These are phyloP conservation scores for Scelioninae gen. 1 DNA, from an alignment of 2,888 invertebrate genomes.

Conservation along the genomic window DNA sequence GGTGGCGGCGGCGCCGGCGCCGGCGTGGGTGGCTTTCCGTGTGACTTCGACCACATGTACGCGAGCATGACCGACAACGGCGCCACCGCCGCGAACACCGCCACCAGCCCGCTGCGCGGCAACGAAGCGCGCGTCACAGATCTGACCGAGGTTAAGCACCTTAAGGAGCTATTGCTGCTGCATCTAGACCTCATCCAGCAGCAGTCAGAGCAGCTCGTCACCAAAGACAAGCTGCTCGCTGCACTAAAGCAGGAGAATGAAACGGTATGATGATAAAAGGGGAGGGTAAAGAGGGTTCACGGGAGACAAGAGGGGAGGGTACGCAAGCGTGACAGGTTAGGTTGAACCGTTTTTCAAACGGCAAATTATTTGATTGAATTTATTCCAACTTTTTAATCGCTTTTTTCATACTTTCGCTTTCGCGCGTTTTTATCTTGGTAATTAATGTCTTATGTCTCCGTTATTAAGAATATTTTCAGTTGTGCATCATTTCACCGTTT, in stretches of 20 bases:
- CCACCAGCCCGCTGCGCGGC: slow-evolving; percentile 80
- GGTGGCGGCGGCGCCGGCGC: slow-evolving; percentile 70
- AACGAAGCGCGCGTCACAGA: slow-evolving; percentile 82
- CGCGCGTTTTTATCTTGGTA: too few relatives aligned
- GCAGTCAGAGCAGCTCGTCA: slow-evolving; percentile 92
- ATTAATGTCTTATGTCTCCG: too few relatives aligned
- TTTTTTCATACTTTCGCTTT: too few relatives aligned
- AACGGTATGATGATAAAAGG: slow-evolving; percentile 85
- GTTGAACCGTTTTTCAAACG: too few relatives aligned
- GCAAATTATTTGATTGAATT: too few relatives aligned
- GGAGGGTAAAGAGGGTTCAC: neutral
- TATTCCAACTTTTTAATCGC: too few relatives aligned
- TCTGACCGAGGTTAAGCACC: slow-evolving; percentile 87
- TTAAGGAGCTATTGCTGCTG: slow-evolving; percentile 91
- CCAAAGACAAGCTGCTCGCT: slow-evolving; percentile 91
- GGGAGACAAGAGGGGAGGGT: too few relatives aligned
- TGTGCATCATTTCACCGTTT: too few relatives aligned
- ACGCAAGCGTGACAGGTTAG: slow-evolving; percentile 11
- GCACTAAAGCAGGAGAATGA: slow-evolving; percentile 91
- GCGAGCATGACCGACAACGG: slow-evolving; percentile 86
- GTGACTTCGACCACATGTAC: slow-evolving; percentile 90
- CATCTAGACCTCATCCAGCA: slow-evolving; percentile 95
- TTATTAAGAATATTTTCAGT: too few relatives aligned
- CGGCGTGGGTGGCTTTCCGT: slow-evolving; percentile 86
- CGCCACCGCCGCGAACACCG: slow-evolving; percentile 77